Evolutionary conservation across 2,113 vertebrate species (phyloP).

Genomic region (Chaetura pelagica): DNA sequence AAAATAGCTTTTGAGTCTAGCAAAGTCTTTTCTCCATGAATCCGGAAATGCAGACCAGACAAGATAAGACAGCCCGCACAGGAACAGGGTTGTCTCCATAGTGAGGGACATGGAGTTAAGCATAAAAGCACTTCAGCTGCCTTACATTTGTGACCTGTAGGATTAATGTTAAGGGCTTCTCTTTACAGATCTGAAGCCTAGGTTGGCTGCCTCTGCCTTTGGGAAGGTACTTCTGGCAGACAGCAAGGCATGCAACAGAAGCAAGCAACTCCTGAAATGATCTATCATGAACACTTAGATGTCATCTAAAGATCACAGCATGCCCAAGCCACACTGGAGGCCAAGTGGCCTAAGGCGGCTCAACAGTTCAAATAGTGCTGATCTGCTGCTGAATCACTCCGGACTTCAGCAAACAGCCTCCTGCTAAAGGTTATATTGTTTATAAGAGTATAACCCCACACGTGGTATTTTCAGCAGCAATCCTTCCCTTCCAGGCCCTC

Average conservation of each 20-base stretch:
- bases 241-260: neutral
- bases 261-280: neutral
- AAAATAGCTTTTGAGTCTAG: neutral
- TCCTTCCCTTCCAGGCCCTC: neutral
- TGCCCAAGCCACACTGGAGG: neutral
- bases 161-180: neutral
- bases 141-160: neutral
- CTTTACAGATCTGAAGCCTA: neutral
- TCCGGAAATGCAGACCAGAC: accelerated
- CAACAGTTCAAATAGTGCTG: neutral
- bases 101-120: neutral
- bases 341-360: neutral
- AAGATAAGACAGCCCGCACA: neutral
- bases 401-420: neutral
- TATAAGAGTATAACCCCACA: neutral
- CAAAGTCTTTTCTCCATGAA: neutral
- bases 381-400: neutral
- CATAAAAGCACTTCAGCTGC: neutral
- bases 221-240: neutral
- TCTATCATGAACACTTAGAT: neutral
- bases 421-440: neutral
- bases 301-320: neutral
- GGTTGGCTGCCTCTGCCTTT: neutral
- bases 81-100: neutral
- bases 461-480: neutral